Evolutionary conservation across 2,797 vertebrate genomes (phyloP), one percentile per base, ranked within the genome.

Genomic region (Strix occidentalis): DNA sequence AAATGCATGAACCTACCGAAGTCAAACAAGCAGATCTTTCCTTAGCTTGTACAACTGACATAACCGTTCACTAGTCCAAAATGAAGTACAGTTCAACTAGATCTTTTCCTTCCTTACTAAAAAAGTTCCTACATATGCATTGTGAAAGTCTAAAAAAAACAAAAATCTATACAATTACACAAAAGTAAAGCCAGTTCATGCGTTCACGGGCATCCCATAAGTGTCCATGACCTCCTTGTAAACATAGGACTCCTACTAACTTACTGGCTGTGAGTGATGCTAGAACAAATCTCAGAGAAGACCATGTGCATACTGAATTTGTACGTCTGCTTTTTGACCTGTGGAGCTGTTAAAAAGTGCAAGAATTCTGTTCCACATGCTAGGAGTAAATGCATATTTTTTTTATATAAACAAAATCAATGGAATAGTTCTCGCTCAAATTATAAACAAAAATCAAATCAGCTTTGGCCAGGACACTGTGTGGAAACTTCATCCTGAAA

Each of bases 401-500:
- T 54, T 91, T 89, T n/a, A 60, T 33, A 50, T 16, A 74, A 54
- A 39, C 4, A 88, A 78, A 61, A 82, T 23, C 26, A 89, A 81
- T 33, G 1, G 46, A 66, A 46, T 33, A 51, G 37, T 45, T 63
- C 71, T 78, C 81, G 39, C n/a, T 84, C 20, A 82, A 65, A 56
- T 86, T 60, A 53, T 33, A 70, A 88, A 71, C 21, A 28, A 71
- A 88, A 90, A 61, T 29, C 20, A 71, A 86, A 76, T 81, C 14
- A 37, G 25, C 45, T 93, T 84, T 84, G 63, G 91, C 63, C 43
- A 84, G 45, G 70, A 87, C 4, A 45, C 24, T 58, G 28, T 37
- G 37, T 82, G 57, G 51, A 90, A 96, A 88, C 61, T 93, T 78
- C n/a, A 79, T 58, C 79, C 61, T 75, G 69, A 86, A 79, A 72